These are phyloP conservation scores for Numenius arquata DNA, from an alignment of 2,113 vertebrate species.

Conservation along the genomic window DNA sequence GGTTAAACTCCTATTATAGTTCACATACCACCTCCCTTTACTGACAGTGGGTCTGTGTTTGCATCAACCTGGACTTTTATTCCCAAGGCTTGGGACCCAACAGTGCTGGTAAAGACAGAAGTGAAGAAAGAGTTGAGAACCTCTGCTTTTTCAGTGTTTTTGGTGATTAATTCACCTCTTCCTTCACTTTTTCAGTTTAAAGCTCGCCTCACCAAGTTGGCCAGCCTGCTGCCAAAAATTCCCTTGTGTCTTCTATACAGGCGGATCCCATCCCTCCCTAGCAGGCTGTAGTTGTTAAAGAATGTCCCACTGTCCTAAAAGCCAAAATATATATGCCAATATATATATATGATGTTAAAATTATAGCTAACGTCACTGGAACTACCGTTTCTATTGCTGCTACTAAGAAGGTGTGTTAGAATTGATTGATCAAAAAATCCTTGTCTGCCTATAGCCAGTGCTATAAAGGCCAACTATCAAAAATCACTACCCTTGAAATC, in stretches of 20 bases:
- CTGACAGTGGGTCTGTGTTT: neutral
- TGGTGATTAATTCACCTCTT: neutral
- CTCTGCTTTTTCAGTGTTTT: neutral
- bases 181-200: neutral
- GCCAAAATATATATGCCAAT: neutral
- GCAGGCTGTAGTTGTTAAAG: neutral
- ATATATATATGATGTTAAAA: neutral
- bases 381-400: neutral
- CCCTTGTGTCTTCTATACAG: neutral
- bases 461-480: neutral
- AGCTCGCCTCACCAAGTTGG: neutral
- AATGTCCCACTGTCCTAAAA: neutral
- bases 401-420: neutral
- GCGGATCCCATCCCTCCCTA: neutral
- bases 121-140: neutral
- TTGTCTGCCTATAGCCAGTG: neutral
- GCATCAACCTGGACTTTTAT: neutral
- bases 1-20: neutral
- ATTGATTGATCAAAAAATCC: neutral
- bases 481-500: neutral
- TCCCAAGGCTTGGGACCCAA: neutral
- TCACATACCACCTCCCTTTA: neutral
- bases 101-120: neutral
- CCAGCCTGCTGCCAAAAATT: neutral
- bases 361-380: neutral